Base-by-base conservation (phyloP, 2,797 vertebrate species). In the Enteromius fasciolatus region DNA sequence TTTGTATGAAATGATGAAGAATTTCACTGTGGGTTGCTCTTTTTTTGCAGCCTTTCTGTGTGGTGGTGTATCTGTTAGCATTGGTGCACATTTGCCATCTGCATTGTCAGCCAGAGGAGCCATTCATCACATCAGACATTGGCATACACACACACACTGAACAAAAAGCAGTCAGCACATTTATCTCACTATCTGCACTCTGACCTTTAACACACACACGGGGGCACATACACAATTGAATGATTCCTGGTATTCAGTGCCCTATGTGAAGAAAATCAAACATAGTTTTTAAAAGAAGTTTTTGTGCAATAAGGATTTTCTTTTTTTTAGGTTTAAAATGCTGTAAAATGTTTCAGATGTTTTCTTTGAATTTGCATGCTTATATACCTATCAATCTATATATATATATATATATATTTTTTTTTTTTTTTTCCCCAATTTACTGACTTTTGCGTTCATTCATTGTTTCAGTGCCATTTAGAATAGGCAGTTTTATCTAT, bases 21-120 rank as follows among this genome's bases (percentile, higher is more conserved):
- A 28, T 17, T 28, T 25, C 0, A 52, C 10, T 68, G 8, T 4
- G 0, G 41, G 10, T 18, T 77, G 57, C 10, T 63, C 17, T n/a
- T 36, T n/a, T 39, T 11, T 57, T 74, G 10, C 31, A 67, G 28
- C 44, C 18, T 67, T 67, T 67, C 46, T 36, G 14, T 50, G 44
- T n/a, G 46, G 3, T 9, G 20, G 25, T 52, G 44, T 17, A 5
- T 36, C 4, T 57, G 25, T 79, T 8, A 68, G 15, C 1, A 8
- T 66, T 54, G 31, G 3, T 80, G 52, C 59, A 46, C 10, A 31
- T 68, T 68, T 52, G 48, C 76, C n/a, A 33, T 39, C 52, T 36
- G 64, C n/a, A 57, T 69, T 57, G 28, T 57, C 48, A 39, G n/a
- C 48, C 10, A 28, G 61, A 23, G 0, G 11, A 50, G 41, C 59